Evolutionary conservation across 2,113 vertebrate genomes (phyloP), one percentile per base, ranked within the genome.

Genomic region (Tichodroma muraria): DNA sequence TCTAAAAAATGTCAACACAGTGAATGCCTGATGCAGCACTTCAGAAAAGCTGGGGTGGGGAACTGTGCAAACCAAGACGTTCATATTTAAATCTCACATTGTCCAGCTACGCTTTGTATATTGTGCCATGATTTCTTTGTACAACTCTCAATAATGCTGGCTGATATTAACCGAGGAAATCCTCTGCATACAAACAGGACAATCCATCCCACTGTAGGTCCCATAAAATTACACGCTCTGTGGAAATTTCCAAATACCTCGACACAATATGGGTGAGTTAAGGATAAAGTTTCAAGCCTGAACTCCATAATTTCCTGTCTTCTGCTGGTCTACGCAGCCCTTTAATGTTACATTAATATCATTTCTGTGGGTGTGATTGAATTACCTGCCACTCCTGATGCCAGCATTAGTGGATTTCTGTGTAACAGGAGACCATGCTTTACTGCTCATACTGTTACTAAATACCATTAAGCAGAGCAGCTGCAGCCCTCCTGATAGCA

Each of bases 281-380:
- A 91, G 92, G 95, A 94, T 95, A 95, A 96, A 94, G 90, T 95
- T 97, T 97, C 95, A 94, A 91, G 83, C 60, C 77, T 83, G 45
- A 91, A 90, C 75, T 85, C 56, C 60, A 15, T 56, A 80, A 94
- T 97, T 96, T 96, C 94, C 95, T 95, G 93, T 64, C 94, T 89
- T 96, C 85, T 69, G 70, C 92, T 95, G 77, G 61, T 84, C 90
- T 93, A 47, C 12, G 4, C 87, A 90, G 88, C 76, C 94, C 92
- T 94, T 92, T 95, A 93, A 94, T 82, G 87, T 75, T 96, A 93
- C 15, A 4, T 64, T 94, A 96, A 94, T 95, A 94, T 91, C 25
- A 88, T 92, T 96, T 95, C 90, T 94, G 91, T 63, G 91, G 71
- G 78, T 71, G 78, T 71, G 95, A 96, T 91, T 94, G 89, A 90